Percentiles rank a stretch among this genome's conserved stretches.
phyloP scores from a whole-genome alignment of 92 coral and sea anemone species.

The Zoanthus gigantus region DNA sequence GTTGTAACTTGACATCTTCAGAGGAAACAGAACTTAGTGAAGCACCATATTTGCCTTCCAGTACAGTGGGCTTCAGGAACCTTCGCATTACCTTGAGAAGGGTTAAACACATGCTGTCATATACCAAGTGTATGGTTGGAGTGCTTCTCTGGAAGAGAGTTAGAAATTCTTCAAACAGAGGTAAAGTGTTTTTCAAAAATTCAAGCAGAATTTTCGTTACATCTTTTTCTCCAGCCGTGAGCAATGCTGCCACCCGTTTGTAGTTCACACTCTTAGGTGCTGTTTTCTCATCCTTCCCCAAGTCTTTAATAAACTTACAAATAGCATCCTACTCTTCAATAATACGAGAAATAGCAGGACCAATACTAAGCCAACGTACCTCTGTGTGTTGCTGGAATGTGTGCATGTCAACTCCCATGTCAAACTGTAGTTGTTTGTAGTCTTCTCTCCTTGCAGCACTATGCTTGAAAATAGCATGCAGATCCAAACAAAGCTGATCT shows the following conservation, averaged over 20 bases:
- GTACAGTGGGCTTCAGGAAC: constrained; percentile 45
- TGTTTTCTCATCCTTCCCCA: constrained; percentile 43
- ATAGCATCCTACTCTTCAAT: constrained; percentile 47
- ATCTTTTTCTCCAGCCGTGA: constrained; percentile 12
- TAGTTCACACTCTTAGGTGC: constrained; percentile 47
- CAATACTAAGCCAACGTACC: constrained; percentile 10
- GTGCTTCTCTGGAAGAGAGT: constrained; percentile 40
- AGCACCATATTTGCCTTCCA: constrained; percentile 45
- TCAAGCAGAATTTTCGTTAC: not conserved
- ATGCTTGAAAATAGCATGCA: constrained; percentile 25
- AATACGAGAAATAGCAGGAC: constrained; percentile 38
- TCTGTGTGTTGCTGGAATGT: not conserved
- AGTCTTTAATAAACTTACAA: constrained; percentile 33
- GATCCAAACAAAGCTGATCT: constrained; percentile 37
- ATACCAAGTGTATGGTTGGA: constrained; percentile 39
- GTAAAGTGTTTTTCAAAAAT: constrained; percentile 5
- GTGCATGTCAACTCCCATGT: not conserved
- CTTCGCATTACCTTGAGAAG: not conserved
- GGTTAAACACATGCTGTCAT: constrained; percentile 13
- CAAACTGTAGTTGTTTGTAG: not conserved
- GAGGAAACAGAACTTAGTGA: constrained; percentile 42
- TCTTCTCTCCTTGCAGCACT: constrained; percentile 37
- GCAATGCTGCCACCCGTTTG: constrained; percentile 38
- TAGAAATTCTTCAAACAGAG: constrained; percentile 40
- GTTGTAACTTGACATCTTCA: constrained; percentile 54